These are phyloP conservation scores for Ichneumoninae sp. DNA, from an alignment of 2,888 invertebrate genomes.

Conservation along the genomic window DNA sequence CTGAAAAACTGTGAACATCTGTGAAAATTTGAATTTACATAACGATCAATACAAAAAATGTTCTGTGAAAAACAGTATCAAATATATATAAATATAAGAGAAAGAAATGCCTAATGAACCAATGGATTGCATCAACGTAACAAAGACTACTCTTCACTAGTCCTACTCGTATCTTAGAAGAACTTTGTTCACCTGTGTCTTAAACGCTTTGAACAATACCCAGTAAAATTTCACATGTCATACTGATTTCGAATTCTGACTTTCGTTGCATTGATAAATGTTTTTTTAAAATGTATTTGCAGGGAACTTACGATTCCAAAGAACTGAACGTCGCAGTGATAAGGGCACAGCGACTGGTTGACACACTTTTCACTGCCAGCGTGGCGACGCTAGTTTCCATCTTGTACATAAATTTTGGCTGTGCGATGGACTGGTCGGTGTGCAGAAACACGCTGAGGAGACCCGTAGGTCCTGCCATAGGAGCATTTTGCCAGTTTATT, in stretches of 20 bases:
- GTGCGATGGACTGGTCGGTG: conserved; percentile 92
- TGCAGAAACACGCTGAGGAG: conserved; percentile 88
- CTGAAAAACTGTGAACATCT: no score
- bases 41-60: not conserved
- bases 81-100: not conserved
- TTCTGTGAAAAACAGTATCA: not conserved
- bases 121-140: no score
- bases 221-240: not conserved
- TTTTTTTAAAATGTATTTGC: conserved; percentile 34
- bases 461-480: conserved; percentile 92
- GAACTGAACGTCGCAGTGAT: conserved; percentile 86
- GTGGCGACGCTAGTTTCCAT: conserved; percentile 91
- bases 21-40: not conserved
- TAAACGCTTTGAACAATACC: no score
- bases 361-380: conserved; percentile 90
- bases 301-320: conserved; percentile 67
- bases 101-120: not conserved
- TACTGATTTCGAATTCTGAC: not conserved
- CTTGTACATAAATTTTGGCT: conserved; percentile 96
- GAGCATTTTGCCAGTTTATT: conserved; percentile 91
- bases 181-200: no score
- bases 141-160: no score
- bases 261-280: not conserved
- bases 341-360: conserved; percentile 88
- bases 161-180: no score